phyloP scores from a whole-genome alignment of 2,888 invertebrate genomes.

The Catotricha subobsoleta region DNA sequence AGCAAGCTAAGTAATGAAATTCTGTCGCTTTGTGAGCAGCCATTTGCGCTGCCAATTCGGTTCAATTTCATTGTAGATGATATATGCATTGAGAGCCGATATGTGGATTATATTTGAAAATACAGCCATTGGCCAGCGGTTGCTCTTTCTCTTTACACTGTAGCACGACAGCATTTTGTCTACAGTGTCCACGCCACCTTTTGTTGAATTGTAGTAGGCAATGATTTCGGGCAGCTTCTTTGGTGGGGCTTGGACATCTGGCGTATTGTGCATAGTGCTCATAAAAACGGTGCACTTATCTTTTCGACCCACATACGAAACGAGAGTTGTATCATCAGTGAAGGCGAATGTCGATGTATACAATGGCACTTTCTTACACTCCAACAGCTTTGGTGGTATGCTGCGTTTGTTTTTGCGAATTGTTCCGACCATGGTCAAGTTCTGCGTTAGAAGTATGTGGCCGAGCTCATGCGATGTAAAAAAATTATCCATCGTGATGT shows the following conservation, averaged over 20 bases:
- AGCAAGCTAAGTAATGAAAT: slow-evolving; percentile 4
- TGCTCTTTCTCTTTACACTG: not conserved
- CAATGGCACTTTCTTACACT: slow-evolving; percentile 6
- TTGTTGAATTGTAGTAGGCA: slow-evolving; percentile 7
- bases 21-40: slow-evolving; percentile 9
- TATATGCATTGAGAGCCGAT: slow-evolving; percentile 8
- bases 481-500: slow-evolving; percentile 9
- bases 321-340: not conserved
- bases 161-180: slow-evolving; percentile 10
- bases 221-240: slow-evolving; percentile 8
- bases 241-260: not conserved
- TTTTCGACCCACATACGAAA: not conserved
- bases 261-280: not conserved
- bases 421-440: slow-evolving; percentile 10
- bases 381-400: slow-evolving; percentile 9
- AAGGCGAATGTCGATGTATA: not conserved
- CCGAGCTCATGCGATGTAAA: slow-evolving; percentile 7
- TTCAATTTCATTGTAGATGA: slow-evolving; percentile 4
- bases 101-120: slow-evolving; percentile 10
- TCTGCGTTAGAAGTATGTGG: slow-evolving; percentile 7
- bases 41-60: slow-evolving; percentile 7
- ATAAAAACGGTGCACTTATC: not conserved
- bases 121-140: slow-evolving; percentile 9
- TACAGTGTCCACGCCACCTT: slow-evolving; percentile 10
- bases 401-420: slow-evolving; percentile 10